Base-by-base conservation (phyloP, 2,797 vertebrate genomes). In the Saguinus oedipus region DNA sequence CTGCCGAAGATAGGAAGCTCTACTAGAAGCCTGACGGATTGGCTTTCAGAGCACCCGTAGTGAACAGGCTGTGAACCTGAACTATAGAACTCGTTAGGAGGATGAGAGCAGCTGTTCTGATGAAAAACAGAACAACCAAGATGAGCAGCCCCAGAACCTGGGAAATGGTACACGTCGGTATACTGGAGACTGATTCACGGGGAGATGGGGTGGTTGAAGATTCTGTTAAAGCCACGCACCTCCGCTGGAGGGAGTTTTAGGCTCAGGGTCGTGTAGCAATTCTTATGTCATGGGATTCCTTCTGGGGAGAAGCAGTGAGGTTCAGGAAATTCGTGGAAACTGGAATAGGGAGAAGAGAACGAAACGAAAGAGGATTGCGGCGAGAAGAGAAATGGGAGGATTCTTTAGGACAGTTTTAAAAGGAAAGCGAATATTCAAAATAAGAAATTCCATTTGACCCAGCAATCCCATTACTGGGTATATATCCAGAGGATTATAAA, bases 401-500 rank as follows among this genome's bases (percentile, higher is more conserved):
- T 17, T 68, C 36, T 59, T 50, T 15, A 39, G 13, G 42, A 11
- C 59, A 22, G 0, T n/a, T 74, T 59, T 79, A 20, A 64, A 87
- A 88, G 88, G 53, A 80, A 27, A 93, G 39, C 22, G 36, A 93
- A 27, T 39, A 59, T 83, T 92, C 2, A 22, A 64, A 64, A 17
- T 64, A 64, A 64, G 50, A 50, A 53, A 53, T 53, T 20, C 50
- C 50, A 53, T 53, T 53, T 53, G 50, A 53, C 50, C 1, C 50
- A 53, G 19, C 50, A 53, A 53, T 53, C 50, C 50, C 50, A 20
- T 53, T 53, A 53, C 50, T 53, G 50, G 19, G 50, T 53, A 53
- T 53, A 53, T 53, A 53, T 53, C 50, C 17, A 53, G 19, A 53
- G 50, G 50, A 19, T 53, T 53, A 53, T 19, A 53, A 19, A 19